Percentiles rank a stretch among this genome's conserved stretches.
phyloP scores from a whole-genome alignment of 2,113 vertebrate species.

The Stomatorhinus ivindoensis region DNA sequence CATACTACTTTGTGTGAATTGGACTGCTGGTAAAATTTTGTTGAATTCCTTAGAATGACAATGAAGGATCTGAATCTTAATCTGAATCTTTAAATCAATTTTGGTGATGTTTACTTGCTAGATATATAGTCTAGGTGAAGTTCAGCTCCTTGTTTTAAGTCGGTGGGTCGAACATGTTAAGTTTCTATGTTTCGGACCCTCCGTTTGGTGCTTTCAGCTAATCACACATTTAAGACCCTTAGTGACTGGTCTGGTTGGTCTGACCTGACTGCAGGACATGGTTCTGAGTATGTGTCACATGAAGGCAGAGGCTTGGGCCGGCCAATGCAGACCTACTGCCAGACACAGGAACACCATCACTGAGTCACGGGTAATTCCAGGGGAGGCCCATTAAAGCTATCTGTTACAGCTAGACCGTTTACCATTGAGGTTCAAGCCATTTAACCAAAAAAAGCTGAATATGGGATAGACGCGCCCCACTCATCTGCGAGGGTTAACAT shows the following conservation, averaged over 20 bases:
- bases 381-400: background rate
- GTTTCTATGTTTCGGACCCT: background rate
- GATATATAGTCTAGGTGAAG: background rate
- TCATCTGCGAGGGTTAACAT: background rate
- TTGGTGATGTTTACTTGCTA: background rate
- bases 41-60: no score
- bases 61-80: no score
- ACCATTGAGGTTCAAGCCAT: background rate
- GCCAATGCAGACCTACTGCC: background rate
- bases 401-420: background rate
- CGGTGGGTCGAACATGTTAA: background rate
- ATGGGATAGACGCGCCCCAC: background rate
- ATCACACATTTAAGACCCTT: background rate
- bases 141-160: background rate
- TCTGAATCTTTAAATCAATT: background rate
- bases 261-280: background rate
- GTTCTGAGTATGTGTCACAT: background rate
- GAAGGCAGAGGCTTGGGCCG: background rate
- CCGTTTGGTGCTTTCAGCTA: background rate
- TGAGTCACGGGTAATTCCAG: background rate
- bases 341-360: background rate
- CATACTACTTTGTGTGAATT: no score
- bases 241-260: background rate
- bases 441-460: background rate
- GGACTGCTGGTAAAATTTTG: no score